phyloP scores from a whole-genome alignment of 2,888 invertebrate genomes.

The Bugulina stolonifera region DNA sequence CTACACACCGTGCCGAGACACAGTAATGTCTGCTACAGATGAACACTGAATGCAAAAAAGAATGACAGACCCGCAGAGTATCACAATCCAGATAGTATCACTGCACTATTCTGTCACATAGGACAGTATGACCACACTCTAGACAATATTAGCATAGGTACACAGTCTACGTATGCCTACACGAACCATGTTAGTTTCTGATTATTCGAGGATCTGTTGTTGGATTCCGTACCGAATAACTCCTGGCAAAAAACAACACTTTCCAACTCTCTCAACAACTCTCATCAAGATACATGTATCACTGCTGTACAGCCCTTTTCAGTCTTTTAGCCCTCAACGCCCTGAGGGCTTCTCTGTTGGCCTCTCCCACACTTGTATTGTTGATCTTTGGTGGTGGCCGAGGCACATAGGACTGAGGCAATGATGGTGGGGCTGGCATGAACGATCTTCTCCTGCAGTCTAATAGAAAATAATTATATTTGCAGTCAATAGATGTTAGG shows the following conservation, averaged over 20 bases:
- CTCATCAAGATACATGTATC: no score
- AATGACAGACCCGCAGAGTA: not conserved
- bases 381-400: not conserved
- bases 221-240: no score
- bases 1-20: not conserved
- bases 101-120: not conserved
- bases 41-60: not conserved
- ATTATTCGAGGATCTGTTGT: no score
- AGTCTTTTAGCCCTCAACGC: not conserved
- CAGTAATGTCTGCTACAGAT: not conserved
- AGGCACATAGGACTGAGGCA: not conserved
- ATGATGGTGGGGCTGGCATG: no score
- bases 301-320: not conserved
- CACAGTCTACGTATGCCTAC: not conserved
- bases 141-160: not conserved
- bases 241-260: no score
- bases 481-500: no score
- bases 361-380: not conserved
- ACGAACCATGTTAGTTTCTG: no score
- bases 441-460: no score
- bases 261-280: no score
- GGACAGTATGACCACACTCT: not conserved
- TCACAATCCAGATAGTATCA: not conserved
- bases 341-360: not conserved
- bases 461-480: no score